Percentiles rank a stretch among this genome's conserved stretches.
Conservation (phyloP, 1,140 invertebrate genomes). For the Choristoneura fumiferana region DNA sequence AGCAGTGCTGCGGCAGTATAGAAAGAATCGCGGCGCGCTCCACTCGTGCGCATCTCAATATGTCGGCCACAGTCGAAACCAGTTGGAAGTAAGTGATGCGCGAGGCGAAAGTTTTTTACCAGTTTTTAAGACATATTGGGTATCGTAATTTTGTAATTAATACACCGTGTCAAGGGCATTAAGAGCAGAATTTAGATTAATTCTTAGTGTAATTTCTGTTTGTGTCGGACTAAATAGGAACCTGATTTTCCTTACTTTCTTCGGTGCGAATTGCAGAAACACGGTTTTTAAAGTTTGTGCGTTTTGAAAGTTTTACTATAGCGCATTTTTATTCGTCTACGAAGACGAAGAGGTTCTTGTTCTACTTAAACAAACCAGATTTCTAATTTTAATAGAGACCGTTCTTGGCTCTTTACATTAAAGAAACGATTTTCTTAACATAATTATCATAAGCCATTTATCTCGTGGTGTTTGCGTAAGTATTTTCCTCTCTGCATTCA, state of each 20-base stretch:
- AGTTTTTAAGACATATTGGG: constrained; percentile 1
- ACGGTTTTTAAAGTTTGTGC: background rate
- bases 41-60: constrained; percentile 32
- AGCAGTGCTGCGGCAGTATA: constrained; percentile 2
- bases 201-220: background rate
- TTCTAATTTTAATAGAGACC: no score
- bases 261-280: background rate
- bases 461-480: no score
- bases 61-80: constrained; percentile 57
- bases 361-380: no score
- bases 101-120: constrained; percentile 53
- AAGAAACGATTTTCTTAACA: no score
- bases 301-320: background rate
- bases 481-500: no score
- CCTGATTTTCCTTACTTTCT: constrained; percentile 8
- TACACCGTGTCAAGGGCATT: background rate
- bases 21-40: constrained; percentile 28
- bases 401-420: no score
- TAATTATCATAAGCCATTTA: no score
- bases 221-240: background rate
- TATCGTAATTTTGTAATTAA: background rate
- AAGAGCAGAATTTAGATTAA: background rate
- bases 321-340: no score
- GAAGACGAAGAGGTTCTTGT: no score
- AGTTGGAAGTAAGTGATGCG: constrained; percentile 61